Percentiles rank a stretch among this genome's conserved stretches.
These are phyloP conservation scores for Hyles lineata DNA, from an alignment of 2,888 invertebrate genomes.

Conservation along the genomic window DNA sequence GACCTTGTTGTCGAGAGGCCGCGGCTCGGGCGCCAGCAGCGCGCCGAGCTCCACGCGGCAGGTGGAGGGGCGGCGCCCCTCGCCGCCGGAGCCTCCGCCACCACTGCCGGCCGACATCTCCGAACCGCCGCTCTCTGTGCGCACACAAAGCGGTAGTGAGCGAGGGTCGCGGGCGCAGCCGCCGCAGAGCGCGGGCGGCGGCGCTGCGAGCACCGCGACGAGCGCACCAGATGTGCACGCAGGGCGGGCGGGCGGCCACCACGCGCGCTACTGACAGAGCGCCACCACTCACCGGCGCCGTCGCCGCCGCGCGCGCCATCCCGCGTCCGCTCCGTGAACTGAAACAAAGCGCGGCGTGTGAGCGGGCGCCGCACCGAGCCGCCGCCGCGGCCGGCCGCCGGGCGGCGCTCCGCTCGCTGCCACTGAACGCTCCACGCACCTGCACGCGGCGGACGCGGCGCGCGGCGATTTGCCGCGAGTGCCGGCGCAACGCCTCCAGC, in stretches of 20 bases:
- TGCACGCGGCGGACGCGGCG: slow-evolving; percentile 92
- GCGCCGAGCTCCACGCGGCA: slow-evolving; percentile 86
- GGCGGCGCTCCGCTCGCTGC: neutral
- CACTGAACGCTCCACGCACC: slow-evolving; percentile 80
- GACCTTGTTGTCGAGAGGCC: slow-evolving; percentile 89
- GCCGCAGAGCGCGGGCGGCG: slow-evolving; percentile 55
- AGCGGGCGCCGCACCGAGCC: slow-evolving; percentile 48
- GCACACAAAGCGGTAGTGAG: slow-evolving; percentile 53
- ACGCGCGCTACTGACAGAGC: slow-evolving; percentile 41
- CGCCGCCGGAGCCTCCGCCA: slow-evolving; percentile 59
- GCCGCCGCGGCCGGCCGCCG: slow-evolving; percentile 33
- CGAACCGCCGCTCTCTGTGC: slow-evolving; percentile 74
- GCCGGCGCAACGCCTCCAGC: slow-evolving; percentile 92
- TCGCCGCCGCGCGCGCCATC: slow-evolving; percentile 75
- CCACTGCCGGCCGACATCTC: slow-evolving; percentile 77
- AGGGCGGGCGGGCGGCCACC: slow-evolving; percentile 46
- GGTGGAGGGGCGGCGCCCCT: slow-evolving; percentile 73
- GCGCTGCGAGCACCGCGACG: slow-evolving; percentile 38
- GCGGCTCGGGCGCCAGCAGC: slow-evolving; percentile 87
- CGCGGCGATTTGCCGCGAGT: slow-evolving; percentile 94
- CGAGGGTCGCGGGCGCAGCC: slow-evolving; percentile 58
- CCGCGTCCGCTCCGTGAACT: slow-evolving; percentile 78
- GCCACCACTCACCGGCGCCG: slow-evolving; percentile 71
- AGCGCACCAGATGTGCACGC: slow-evolving; percentile 61
- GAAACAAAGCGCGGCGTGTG: slow-evolving; percentile 60